A percentile compares a stretch with the other conserved stretches of the same genome.
phyloP scores from a whole-genome alignment of 2,888 invertebrate species.

The Cantharis flavilabris region DNA sequence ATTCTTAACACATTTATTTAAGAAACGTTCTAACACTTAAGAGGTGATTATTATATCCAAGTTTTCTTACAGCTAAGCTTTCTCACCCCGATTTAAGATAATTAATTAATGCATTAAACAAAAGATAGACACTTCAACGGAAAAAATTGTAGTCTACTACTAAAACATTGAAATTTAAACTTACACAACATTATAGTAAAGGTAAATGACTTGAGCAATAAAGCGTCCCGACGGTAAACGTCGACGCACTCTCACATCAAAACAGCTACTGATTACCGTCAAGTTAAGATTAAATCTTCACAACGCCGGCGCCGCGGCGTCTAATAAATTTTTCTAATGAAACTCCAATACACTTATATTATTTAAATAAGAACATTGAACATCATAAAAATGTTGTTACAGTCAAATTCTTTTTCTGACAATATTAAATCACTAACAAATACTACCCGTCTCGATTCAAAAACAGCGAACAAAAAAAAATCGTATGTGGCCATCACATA shows the following conservation, averaged over 20 bases:
- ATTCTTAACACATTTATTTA: neutral
- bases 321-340: neutral
- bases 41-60: neutral
- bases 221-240: constrained; percentile 3
- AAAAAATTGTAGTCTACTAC: neutral
- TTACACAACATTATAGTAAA: constrained; percentile 23
- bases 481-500: no score
- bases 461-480: no score
- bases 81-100: neutral
- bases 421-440: neutral
- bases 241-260: constrained; percentile 10
- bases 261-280: constrained; percentile 11
- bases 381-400: neutral
- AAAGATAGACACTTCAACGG: neutral
- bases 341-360: neutral
- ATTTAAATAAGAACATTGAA: neutral
- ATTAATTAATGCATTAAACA: neutral
- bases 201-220: constrained; percentile 20
- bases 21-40: neutral
- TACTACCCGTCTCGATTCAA: no score
- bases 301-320: constrained; percentile 16
- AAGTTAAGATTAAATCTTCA: neutral
- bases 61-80: neutral
- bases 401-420: neutral
- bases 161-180: neutral